These are phyloP conservation scores for Lysandra bellargus DNA, from an alignment of 2,888 invertebrate species.

Conservation along the genomic window DNA sequence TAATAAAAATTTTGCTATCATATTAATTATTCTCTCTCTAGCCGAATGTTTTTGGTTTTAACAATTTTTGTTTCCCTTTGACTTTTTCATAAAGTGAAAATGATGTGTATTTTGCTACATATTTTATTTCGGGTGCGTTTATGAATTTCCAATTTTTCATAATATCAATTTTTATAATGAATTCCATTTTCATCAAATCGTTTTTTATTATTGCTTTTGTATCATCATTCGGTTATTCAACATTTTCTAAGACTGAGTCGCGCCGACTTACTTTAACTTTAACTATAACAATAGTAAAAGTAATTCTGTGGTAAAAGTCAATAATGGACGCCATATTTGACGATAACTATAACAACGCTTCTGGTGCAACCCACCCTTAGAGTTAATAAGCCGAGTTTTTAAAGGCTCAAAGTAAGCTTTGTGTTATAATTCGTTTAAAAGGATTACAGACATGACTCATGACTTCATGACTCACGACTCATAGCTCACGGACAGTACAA, in stretches of 20 bases:
- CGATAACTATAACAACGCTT: too few relatives aligned
- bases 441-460: not conserved
- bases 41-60: not conserved
- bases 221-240: not conserved
- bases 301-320: too few relatives aligned
- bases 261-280: too few relatives aligned
- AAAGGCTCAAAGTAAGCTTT: not conserved
- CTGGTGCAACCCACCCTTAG: too few relatives aligned
- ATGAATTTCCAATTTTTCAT: constrained; percentile 8
- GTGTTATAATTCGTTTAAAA: not conserved
- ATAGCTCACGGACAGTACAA: not conserved
- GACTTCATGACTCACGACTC: not conserved
- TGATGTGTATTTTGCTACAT: not conserved
- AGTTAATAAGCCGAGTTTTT: not conserved
- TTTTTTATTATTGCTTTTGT: not conserved
- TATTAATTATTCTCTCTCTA: not conserved
- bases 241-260: not conserved
- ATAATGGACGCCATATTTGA: too few relatives aligned
- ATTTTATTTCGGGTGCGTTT: not conserved
- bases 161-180: not conserved
- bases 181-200: not conserved
- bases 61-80: not conserved
- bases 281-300: too few relatives aligned
- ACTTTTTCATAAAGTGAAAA: not conserved
- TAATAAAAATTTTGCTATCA: not conserved